Percentiles rank a stretch among this genome's conserved stretches.
Evolutionary conservation across 2,113 vertebrate species (phyloP).

Genomic region (Apistogramma diplotaenia): DNA sequence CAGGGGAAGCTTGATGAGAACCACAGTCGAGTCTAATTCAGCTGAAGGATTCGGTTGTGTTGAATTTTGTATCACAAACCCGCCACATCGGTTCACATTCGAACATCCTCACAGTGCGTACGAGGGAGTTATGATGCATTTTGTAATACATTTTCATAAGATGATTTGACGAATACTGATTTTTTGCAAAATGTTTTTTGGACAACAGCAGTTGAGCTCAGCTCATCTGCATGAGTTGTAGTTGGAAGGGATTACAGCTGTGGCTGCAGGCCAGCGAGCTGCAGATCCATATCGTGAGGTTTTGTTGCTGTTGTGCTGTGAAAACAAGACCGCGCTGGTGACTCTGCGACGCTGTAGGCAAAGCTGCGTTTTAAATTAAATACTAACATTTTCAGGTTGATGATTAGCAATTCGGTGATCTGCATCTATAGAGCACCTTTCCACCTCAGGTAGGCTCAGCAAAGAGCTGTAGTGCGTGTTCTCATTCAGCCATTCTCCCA

Average conservation of each 20-base stretch:
- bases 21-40: slow-evolving; percentile 7
- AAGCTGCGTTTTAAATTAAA: background rate
- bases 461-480: background rate
- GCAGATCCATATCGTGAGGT: background rate
- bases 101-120: background rate
- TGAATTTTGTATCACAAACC: background rate
- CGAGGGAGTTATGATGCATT: background rate
- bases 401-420: background rate
- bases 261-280: background rate
- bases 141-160: background rate
- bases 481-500: background rate
- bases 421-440: background rate
- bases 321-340: background rate
- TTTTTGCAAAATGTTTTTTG: slow-evolving; percentile 10
- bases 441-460: background rate
- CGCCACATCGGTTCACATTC: background rate
- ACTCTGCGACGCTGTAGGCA: background rate
- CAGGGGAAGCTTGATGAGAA: background rate
- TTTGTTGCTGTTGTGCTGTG: background rate
- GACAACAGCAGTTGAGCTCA: background rate
- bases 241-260: background rate
- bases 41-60: background rate
- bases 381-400: background rate
- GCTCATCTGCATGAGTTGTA: background rate
- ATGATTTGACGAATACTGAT: slow-evolving; percentile 32